Percentiles rank a stretch among this genome's conserved stretches.
These are phyloP conservation scores for Hylyphantes graminicola DNA, from an alignment of 1,140 invertebrate species.

Conservation along the genomic window DNA sequence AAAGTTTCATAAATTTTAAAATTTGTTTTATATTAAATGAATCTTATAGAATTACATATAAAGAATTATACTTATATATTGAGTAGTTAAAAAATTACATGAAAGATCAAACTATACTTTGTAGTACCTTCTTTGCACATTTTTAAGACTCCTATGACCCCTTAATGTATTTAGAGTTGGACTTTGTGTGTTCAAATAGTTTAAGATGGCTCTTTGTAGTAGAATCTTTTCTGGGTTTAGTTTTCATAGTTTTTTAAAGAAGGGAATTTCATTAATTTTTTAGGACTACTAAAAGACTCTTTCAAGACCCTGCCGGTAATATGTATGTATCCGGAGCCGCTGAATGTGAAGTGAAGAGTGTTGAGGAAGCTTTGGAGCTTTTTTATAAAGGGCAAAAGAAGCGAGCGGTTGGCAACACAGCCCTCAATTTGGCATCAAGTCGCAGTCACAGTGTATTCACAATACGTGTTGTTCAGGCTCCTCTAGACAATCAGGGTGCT, in stretches of 20 bases:
- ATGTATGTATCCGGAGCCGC: constrained; percentile 92
- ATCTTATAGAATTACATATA: too few species aligned
- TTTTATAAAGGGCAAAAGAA: constrained; percentile 84
- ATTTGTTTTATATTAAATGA: too few species aligned
- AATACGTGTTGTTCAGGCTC: constrained; percentile 88
- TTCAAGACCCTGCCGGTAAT: constrained; percentile 83
- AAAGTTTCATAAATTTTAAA: too few species aligned
- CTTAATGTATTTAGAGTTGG: too few species aligned
- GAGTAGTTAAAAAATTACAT: too few species aligned
- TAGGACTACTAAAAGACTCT: constrained; percentile 74
- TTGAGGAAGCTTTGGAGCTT: constrained; percentile 89
- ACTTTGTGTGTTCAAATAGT: not conserved
- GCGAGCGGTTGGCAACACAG: constrained; percentile 87
- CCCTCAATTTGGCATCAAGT: constrained; percentile 90
- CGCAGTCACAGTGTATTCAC: constrained; percentile 95
- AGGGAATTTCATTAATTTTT: too few species aligned
- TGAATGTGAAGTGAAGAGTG: constrained; percentile 89
- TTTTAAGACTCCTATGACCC: too few species aligned
- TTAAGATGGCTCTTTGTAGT: not conserved
- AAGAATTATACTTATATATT: too few species aligned
- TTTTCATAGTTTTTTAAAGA: too few species aligned
- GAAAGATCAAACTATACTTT: too few species aligned
- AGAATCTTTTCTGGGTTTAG: not conserved
- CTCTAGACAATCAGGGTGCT: constrained; percentile 76
- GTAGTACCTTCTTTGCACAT: too few species aligned